Percentiles rank a stretch among this genome's conserved stretches.
These are phyloP conservation scores for Elysia crispata DNA, from an alignment of 2,888 invertebrate species.

Conservation along the genomic window DNA sequence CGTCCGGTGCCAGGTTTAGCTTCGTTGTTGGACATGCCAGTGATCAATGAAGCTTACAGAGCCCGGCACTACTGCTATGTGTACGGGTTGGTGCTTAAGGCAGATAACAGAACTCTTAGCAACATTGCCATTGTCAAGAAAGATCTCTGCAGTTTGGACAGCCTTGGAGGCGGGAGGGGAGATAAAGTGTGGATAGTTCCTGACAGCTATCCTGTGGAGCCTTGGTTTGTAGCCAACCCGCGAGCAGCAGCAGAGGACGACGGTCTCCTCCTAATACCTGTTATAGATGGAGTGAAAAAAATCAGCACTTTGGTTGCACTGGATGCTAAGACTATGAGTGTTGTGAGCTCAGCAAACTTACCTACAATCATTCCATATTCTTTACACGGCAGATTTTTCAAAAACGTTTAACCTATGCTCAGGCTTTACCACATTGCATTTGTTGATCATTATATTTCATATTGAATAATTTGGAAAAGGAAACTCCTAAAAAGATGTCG, in stretches of 20 bases:
- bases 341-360: conserved; percentile 62
- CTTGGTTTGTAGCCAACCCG: conserved; percentile 69
- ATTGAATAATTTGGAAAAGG: no score
- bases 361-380: conserved; percentile 71
- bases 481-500: no score
- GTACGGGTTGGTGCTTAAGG: conserved; percentile 70
- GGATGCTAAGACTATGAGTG: conserved; percentile 65
- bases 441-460: no score
- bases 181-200: conserved; percentile 61
- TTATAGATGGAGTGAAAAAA: conserved; percentile 64
- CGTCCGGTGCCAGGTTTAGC: conserved; percentile 52
- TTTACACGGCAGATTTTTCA: conserved; percentile 72
- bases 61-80: conserved; percentile 67
- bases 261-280: conserved; percentile 68
- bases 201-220: conserved; percentile 69
- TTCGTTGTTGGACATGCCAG: conserved; percentile 69
- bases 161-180: conserved; percentile 36
- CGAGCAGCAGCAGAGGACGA: conserved; percentile 67
- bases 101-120: conserved; percentile 60
- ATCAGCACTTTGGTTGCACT: conserved; percentile 67
- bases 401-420: conserved; percentile 39
- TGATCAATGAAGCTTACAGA: conserved; percentile 70
- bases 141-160: conserved; percentile 60
- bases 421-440: no score
- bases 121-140: conserved; percentile 71